A percentile compares a stretch with the other conserved stretches of the same genome.
Evolutionary conservation across 2,888 invertebrate species (phyloP).

Genomic region (Quadroppia sp.): DNA sequence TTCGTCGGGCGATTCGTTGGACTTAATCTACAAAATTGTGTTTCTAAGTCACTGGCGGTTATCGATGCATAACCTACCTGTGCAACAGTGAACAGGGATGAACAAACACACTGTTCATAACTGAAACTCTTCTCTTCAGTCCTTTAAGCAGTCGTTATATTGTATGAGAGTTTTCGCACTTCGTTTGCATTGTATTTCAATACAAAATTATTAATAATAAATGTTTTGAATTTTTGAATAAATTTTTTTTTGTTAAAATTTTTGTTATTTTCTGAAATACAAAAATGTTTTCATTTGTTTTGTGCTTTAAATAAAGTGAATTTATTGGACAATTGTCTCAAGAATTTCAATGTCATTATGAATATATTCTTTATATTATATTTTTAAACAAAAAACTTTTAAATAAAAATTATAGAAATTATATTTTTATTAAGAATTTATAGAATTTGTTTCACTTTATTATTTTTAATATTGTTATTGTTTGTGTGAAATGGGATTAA

Average conservation of each 20-base stretch:
- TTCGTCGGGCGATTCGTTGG: slow-evolving; percentile 6
- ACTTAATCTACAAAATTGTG: slow-evolving; percentile 3
- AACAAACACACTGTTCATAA: neutral
- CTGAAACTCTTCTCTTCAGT: neutral
- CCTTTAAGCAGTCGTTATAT: too few relatives aligned
- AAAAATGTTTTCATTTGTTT: slow-evolving; percentile 1
- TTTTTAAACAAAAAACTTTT: neutral
- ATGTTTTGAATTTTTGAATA: neutral
- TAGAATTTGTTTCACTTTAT: neutral
- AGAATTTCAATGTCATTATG: neutral
- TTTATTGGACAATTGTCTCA: neutral
- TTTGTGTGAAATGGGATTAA: slow-evolving; percentile 20
- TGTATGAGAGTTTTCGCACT: too few relatives aligned
- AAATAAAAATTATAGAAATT: neutral
- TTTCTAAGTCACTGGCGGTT: slow-evolving; percentile 34
- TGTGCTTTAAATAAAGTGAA: neutral
- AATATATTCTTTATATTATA: neutral
- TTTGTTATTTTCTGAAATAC: neutral
- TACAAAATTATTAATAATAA: too few relatives aligned
- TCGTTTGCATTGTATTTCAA: too few relatives aligned
- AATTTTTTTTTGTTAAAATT: neutral
- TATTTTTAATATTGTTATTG: neutral
- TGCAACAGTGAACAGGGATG: neutral
- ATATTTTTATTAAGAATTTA: neutral
- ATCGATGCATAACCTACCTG: slow-evolving; percentile 36